Base-by-base conservation (phyloP, 2,888 invertebrate genomes). In the Onchidella celtica region DNA sequence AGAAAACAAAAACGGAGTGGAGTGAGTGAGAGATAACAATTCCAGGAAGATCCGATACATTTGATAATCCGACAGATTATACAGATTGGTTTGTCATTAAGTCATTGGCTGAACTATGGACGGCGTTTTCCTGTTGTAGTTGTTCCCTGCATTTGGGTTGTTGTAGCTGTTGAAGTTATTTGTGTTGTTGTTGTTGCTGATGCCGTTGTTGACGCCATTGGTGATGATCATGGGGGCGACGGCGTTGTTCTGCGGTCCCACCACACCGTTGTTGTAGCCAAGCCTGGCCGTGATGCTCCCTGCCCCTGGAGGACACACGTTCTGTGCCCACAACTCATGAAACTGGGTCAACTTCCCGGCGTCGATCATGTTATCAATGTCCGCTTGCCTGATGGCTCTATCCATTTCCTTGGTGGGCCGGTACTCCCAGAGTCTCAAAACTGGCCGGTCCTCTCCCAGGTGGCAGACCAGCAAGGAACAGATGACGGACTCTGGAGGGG, bases 311-410 rank as follows among this genome's bases (percentile, higher is more conserved):
- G 75, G 75, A 27, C 63, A 63, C 24, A 75, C 38, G 76, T 89
- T 89, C 57, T 87, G 86, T 70, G 83, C 84, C 89, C 89, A 90
- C 83, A 89, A 85, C 82, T 90, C 90, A 75, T 89, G 89, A 69
- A 86, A 86, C 83, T 89, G 88, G 34, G 88, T 87, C 36, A 87
- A 85, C 75, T 87, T 87, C 27, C 89, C 90, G 3, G 89, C 87
- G 77, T 89, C 89, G n/a, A 90, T 90, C 70, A 90, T 83, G 75
- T 86, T 86, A 72, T 90, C 90, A 40, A 90, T 88, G 73, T 90
- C 90, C 0, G 88, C 89, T 72, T 88, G 86, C 55, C 87, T 76
- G 36, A 90, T 86, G 0, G 90, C 85, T 14, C 76, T 75, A 61
- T 90, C 89, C 90, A 90, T 89, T 74, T 89, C 89, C 2, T 76